Evolutionary conservation across 92 coral and sea anemone species (phyloP), one percentile per base, ranked within the genome.

Genomic region (Palythoa grandiflora): DNA sequence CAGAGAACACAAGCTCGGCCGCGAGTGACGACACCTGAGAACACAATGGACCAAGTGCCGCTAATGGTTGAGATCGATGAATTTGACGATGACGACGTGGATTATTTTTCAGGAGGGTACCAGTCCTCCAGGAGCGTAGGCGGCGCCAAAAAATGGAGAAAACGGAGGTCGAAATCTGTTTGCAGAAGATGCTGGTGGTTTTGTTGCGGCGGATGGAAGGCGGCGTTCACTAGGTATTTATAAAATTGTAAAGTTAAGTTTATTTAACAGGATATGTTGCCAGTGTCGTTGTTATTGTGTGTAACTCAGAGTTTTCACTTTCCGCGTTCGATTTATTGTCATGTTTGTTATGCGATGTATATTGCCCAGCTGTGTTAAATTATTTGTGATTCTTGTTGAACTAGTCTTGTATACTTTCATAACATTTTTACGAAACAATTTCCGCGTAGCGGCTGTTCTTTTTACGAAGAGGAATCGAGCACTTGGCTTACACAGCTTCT

Each of bases 101-200:
- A 91, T 68, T 94, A 91, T 83, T 84, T 93, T 39, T 93, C 98
- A 36, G 98, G 93, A 75, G 98, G 98, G 50, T 95, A 95, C 84
- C 96, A 94, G 88, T 89, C 98, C 75, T 91, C 98, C 50, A 93
- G 85, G 80, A 90, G 90, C 52, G 88, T 68, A 52, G 93, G 92
- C 73, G 92, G 89, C 75, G 44, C 89, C 44, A 91, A 92, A 83
- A 90, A 74, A 28, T 72, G 96, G 87, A 87, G 94, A 53, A 93
- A 83, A 83, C 78, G 93, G 54, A 88, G 88, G 61, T 85, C 86
- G 51, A 95, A 90, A 83, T 90, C 96, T 52, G 86, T 90, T 83
- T 91, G 94, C 66, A 91, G 89, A 57, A 84, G 91, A 9, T 95
- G 96, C 63, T 93, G 92, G 87, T 90, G 85, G 89, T 93, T 93